Evolutionary conservation across 2,888 invertebrate species (phyloP).

Genomic region (Temnothorax rugatulus): DNA sequence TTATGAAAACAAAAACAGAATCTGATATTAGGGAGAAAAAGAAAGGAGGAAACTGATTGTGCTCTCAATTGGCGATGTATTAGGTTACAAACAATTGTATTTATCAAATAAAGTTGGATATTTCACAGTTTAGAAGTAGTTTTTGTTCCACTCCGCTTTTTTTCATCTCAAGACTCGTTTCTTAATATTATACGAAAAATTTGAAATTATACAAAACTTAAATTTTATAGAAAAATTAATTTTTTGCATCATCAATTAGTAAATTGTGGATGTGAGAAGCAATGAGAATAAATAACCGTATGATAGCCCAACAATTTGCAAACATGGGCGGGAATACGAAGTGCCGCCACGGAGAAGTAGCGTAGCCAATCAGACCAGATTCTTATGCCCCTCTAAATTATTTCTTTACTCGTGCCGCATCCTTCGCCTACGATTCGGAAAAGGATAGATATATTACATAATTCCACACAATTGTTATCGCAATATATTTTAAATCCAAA

Average conservation of each 20-base stretch:
- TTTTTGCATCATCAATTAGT: neutral
- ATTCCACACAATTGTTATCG: neutral
- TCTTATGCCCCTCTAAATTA: too few species aligned
- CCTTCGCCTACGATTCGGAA: neutral
- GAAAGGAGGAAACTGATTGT: neutral
- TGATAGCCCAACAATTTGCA: too few species aligned
- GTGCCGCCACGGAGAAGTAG: neutral
- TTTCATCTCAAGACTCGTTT: neutral
- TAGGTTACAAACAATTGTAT: neutral
- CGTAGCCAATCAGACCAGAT: too few species aligned
- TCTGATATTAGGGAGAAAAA: neutral
- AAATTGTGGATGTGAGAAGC: neutral
- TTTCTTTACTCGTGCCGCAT: neutral
- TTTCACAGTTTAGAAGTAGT: constrained; percentile 13
- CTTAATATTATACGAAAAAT: neutral
- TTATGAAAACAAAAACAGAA: neutral
- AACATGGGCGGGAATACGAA: neutral
- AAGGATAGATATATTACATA: constrained; percentile 6
- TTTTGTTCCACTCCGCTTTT: neutral
- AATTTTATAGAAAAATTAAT: neutral
- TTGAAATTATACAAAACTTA: neutral
- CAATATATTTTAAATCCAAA: neutral
- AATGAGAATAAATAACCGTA: neutral
- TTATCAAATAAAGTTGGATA: constrained; percentile 15
- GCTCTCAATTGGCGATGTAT: neutral